These are phyloP conservation scores for Micrastur ruficollis DNA, from an alignment of 2,797 vertebrate genomes.

Conservation along the genomic window DNA sequence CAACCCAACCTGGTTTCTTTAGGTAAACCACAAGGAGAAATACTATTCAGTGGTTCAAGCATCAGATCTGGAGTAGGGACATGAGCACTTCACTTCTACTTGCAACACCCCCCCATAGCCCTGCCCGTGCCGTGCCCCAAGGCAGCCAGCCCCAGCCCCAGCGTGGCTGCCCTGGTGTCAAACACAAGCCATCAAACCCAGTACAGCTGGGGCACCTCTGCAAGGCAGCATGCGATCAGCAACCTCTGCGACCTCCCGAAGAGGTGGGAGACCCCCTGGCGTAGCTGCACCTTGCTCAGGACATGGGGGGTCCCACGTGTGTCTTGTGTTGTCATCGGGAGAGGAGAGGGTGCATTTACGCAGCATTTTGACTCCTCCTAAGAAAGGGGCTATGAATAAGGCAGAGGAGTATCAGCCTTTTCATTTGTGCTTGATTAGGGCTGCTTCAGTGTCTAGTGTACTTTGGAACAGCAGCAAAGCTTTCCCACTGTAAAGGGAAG, in stretches of 20 bases:
- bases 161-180: background rate
- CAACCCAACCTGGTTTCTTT: background rate
- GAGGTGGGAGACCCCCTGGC: too few species aligned
- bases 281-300: background rate
- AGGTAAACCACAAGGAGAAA: background rate
- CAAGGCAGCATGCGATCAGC: background rate
- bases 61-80: accelerated
- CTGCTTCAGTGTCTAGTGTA: background rate
- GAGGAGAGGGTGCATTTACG: background rate
- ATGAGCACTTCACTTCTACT: background rate
- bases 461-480: background rate
- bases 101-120: background rate
- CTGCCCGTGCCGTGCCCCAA: accelerated
- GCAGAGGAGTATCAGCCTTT: background rate
- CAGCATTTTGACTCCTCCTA: background rate
- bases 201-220: background rate
- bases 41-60: background rate
- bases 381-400: background rate
- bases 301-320: accelerated
- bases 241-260: background rate
- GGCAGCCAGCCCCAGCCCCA: background rate
- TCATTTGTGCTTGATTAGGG: background rate
- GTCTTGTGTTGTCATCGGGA: background rate
- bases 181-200: background rate
- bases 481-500: background rate